Evolutionary conservation across 1,140 invertebrate genomes (phyloP).

Genomic region (Diorhabda elongata): DNA sequence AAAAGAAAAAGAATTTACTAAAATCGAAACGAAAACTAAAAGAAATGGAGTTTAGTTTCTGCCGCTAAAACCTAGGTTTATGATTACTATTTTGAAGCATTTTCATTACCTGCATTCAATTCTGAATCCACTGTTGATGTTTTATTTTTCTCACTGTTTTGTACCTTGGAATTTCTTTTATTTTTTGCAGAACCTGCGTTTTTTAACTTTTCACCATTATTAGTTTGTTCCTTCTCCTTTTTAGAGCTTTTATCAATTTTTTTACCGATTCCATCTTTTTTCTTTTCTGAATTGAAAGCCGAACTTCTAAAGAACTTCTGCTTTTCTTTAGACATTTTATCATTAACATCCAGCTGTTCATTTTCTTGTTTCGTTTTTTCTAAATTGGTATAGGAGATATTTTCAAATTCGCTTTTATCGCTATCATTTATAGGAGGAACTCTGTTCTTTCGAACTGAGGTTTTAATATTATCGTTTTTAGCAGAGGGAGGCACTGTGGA

Average conservation of each 20-base stretch:
- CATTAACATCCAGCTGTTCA: constrained; percentile 61
- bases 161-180: constrained; percentile 13
- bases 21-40: no score
- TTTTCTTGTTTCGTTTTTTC: constrained; percentile 28
- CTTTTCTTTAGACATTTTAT: constrained; percentile 77
- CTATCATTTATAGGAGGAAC: constrained; percentile 24
- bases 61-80: no score
- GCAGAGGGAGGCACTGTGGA: constrained; percentile 30
- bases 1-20: no score
- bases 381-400: constrained; percentile 34
- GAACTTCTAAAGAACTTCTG: constrained; percentile 79
- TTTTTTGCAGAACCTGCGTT: neutral
- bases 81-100: no score
- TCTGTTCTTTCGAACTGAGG: constrained; percentile 21
- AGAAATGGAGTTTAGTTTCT: no score
- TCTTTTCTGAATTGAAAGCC: constrained; percentile 62
- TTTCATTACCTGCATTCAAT: no score
- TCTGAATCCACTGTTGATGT: neutral
- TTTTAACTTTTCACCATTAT: neutral
- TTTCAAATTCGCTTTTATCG: constrained; percentile 45
- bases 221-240: constrained; percentile 3
- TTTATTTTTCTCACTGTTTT: constrained; percentile 6
- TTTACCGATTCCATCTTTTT: constrained; percentile 23
- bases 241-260: constrained; percentile 11
- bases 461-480: constrained; percentile 16